phyloP scores from a whole-genome alignment of 2,797 vertebrate species.

The Chaetophractus vellerosus region DNA sequence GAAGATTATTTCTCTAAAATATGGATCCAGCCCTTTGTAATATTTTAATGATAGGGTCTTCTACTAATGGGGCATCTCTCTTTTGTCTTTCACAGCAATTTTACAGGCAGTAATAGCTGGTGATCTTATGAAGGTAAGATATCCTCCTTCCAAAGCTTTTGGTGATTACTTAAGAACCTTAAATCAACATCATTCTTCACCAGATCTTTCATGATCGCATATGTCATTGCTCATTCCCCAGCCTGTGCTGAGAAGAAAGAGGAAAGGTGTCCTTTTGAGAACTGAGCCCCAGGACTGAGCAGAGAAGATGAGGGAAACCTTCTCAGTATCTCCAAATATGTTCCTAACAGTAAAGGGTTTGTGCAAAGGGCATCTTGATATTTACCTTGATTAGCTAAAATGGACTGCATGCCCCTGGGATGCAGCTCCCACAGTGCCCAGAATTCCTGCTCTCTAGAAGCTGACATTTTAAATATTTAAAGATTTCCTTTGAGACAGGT shows the following conservation, averaged over 20 bases:
- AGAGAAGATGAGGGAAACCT: background rate
- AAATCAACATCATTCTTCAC: conserved; percentile 65
- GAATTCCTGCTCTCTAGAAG: background rate
- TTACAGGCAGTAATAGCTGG: conserved; percentile 91
- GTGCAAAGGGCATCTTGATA: background rate
- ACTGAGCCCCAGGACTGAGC: background rate
- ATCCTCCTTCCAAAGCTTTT: conserved; percentile 56
- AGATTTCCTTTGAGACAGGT: background rate
- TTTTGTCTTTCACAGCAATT: conserved; percentile 91
- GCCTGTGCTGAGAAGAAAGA: background rate
- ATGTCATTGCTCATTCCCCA: background rate
- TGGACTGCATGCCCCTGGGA: background rate
- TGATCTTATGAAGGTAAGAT: conserved; percentile 92
- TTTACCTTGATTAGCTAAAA: background rate
- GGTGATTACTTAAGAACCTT: conserved; percentile 72
- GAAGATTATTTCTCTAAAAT: background rate
- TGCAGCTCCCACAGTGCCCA: fast-evolving
- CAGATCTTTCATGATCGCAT: background rate
- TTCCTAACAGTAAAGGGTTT: background rate
- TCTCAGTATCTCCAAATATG: background rate
- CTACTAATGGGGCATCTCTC: conserved; percentile 81
- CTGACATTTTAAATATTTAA: background rate
- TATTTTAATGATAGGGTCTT: conserved; percentile 66
- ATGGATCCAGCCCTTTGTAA: background rate
- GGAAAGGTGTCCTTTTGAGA: background rate